phyloP scores from a whole-genome alignment of 2,113 vertebrate species.

The Microcebus tavaratra region DNA sequence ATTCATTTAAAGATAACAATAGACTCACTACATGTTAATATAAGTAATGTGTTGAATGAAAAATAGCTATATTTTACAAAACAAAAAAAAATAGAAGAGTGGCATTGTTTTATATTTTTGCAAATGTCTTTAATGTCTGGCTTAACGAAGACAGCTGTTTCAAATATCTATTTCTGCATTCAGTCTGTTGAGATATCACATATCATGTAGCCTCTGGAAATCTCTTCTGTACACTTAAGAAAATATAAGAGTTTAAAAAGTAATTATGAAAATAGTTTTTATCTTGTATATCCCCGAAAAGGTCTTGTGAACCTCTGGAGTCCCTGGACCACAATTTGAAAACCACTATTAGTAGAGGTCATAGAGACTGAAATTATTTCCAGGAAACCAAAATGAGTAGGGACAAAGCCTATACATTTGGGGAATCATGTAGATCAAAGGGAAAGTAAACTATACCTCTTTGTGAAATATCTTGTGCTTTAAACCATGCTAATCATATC shows the following conservation, averaged over 20 bases:
- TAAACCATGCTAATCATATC: conserved; percentile 18
- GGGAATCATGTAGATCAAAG: not conserved
- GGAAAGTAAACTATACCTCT: conserved; percentile 20
- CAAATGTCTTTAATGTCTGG: not conserved
- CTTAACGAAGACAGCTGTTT: conserved; percentile 26
- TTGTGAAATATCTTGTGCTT: conserved; percentile 22
- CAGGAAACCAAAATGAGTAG: conserved; percentile 42
- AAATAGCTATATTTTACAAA: conserved; percentile 23
- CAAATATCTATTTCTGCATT: not conserved
- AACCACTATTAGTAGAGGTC: conserved; percentile 4
- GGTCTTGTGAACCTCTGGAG: not conserved
- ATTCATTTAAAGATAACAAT: conserved; percentile 29
- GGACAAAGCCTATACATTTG: not conserved
- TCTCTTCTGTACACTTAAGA: not conserved
- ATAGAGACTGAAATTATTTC: conserved; percentile 17
- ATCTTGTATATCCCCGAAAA: not conserved
- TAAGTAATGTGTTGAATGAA: not conserved
- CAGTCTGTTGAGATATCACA: not conserved
- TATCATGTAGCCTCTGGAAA: not conserved
- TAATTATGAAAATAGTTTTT: conserved; percentile 30
- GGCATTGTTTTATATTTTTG: conserved; percentile 20
- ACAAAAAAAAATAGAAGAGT: not conserved
- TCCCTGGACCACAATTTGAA: conserved; percentile 4
- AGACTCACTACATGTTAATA: not conserved
- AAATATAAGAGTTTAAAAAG: not conserved